Evolutionary conservation across 2,888 invertebrate species (phyloP), one percentile per base, ranked within the genome.

Genomic region (Drosophila fulvimacula): DNA sequence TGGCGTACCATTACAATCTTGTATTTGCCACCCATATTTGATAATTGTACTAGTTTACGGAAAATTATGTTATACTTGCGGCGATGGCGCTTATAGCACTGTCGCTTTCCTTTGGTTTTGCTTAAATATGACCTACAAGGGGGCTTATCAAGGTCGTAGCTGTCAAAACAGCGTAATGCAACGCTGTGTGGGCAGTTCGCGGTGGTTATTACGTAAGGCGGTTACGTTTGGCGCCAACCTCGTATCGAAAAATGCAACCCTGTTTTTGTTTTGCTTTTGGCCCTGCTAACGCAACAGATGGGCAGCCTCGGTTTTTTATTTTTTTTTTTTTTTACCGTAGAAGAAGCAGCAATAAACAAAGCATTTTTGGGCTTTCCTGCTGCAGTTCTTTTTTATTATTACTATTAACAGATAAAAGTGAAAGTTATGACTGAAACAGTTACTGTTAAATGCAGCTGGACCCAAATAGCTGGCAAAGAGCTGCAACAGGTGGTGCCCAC

Each of bases 1-100:
- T 96, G 96, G 83, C 96, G 95, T 52, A 96, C 94, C 95, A 96
- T 96, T 60, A 95, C 95, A 93, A 96, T 95, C 89, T 94, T 94
- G 85, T 94, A 95, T 82, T 94, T 94, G 89, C 90, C 92, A 83
- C 91, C 87, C 92, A 93, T 93, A 64, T 87, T 90, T 60, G 61
- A 57, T 46, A 52, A 9, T 66, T 72, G 58, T 21, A 72, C 41
- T 58, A 83, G 32, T 42, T 61, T 88, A 41, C 89, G 87, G 60
- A 87, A 68, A 88, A 84, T 84, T 64, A 36, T 88, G 74, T 39
- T 70, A 55, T 62, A 69, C 73, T 57, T 41, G 58, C 48, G 39
- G 67, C 71, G 70, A 79, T 52, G 75, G 87, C 76, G 81, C 73
- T 69, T 56, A 39, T 21, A 48, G 74, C 71, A 82, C 80, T 81